A percentile compares a stretch with the other conserved stretches of the same genome.
phyloP scores from a whole-genome alignment of 2,888 invertebrate genomes.

The Latheticus oryzae region DNA sequence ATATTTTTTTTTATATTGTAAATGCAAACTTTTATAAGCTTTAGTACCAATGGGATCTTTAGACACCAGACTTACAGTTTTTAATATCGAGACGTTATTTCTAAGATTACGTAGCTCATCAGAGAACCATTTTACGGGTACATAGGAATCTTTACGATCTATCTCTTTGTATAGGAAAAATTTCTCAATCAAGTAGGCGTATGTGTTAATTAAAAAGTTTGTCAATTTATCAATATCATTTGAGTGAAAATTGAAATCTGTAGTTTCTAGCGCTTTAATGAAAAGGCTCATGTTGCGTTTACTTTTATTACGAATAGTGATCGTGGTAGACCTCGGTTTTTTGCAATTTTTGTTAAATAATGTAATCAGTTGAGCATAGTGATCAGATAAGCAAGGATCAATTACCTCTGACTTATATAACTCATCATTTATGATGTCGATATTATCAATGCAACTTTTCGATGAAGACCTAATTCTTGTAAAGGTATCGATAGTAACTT shows the following conservation, averaged over 20 bases:
- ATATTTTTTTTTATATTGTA: background rate
- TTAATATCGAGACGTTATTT: background rate
- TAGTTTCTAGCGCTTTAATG: too few relatives aligned
- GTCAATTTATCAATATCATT: background rate
- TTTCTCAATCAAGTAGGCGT: background rate
- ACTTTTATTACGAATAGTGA: too few relatives aligned
- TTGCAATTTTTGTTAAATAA: too few relatives aligned
- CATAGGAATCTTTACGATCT: background rate
- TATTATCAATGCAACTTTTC: too few relatives aligned
- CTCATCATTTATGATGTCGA: too few relatives aligned
- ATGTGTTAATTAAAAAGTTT: background rate
- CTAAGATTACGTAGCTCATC: background rate
- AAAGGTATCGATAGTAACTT: too few relatives aligned
- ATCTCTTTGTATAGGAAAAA: background rate
- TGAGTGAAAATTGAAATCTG: background rate
- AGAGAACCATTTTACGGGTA: background rate
- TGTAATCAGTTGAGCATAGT: too few relatives aligned
- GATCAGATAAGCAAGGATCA: too few relatives aligned
- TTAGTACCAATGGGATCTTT: background rate
- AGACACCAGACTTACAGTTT: background rate
- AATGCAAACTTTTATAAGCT: background rate
- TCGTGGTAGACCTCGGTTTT: too few relatives aligned
- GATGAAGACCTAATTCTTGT: too few relatives aligned
- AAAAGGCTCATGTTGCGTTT: too few relatives aligned
- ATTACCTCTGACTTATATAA: too few relatives aligned